Conservation (phyloP, 1,140 invertebrate genomes). For the Brachionus sp. region DNA sequence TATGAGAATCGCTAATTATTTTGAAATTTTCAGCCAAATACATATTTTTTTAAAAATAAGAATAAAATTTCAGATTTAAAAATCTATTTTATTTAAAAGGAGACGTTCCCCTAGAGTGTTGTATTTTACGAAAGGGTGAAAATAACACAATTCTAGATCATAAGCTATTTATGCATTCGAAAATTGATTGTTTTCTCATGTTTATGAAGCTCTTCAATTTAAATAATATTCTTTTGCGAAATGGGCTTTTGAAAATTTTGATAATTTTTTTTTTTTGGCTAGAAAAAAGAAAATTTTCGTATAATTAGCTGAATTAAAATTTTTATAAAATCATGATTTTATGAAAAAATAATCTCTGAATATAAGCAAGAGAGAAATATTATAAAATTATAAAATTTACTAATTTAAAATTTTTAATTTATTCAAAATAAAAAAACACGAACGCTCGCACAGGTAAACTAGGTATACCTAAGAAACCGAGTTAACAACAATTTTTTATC, state of each 20-base stretch:
- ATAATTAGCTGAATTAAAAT: conserved; percentile 10
- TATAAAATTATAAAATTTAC: background rate
- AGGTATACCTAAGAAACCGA: background rate
- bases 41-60: background rate
- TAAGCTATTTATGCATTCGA: background rate
- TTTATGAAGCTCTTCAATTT: conserved; percentile 24
- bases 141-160: background rate
- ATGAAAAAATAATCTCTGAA: conserved; percentile 16
- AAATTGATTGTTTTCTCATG: conserved; percentile 23
- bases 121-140: background rate
- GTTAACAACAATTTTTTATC: background rate
- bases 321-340: conserved; percentile 33
- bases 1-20: background rate
- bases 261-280: background rate
- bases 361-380: background rate
- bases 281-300: background rate
- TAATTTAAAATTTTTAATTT: conserved; percentile 25
- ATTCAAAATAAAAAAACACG: background rate
- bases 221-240: background rate
- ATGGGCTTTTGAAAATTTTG: background rate
- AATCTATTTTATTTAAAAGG: background rate
- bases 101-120: background rate
- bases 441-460: background rate
- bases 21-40: background rate
- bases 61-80: conserved; percentile 18